Evolutionary conservation across 1,140 invertebrate species (phyloP).

Genomic region (Grapholita molesta): DNA sequence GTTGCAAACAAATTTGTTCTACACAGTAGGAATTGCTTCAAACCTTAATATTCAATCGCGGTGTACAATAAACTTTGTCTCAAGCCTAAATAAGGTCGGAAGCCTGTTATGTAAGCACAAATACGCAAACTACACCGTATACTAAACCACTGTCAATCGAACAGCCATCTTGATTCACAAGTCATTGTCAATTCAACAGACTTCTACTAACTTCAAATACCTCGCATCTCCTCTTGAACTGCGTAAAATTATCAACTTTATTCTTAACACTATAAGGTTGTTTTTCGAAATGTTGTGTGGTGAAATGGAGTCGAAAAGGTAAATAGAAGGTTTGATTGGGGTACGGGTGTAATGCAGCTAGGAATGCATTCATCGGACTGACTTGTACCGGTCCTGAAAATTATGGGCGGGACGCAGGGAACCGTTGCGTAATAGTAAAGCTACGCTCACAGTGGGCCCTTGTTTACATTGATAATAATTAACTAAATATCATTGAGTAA

Average conservation of each 20-base stretch:
- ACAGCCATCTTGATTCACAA: background rate
- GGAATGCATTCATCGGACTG: conserved; percentile 45
- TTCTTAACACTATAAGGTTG: background rate
- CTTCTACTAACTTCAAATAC: background rate
- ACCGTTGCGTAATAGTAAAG: conserved; percentile 36
- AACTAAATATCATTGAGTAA: no score
- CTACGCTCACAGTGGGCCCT: background rate
- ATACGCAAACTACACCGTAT: background rate
- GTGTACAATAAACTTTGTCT: background rate
- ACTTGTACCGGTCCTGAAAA: conserved; percentile 42
- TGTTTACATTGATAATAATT: no score
- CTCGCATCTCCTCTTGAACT: background rate
- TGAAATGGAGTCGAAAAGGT: background rate
- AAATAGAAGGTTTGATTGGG: background rate
- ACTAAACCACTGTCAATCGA: background rate
- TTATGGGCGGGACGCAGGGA: conserved; percentile 38
- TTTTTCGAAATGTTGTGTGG: background rate
- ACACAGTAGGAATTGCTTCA: background rate
- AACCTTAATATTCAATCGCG: background rate
- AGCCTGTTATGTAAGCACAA: background rate
- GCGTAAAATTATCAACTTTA: background rate
- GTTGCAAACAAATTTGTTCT: no score
- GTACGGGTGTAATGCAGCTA: conserved; percentile 18
- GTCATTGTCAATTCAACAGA: background rate
- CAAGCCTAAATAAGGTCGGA: background rate